Conservation (phyloP, 2,888 invertebrate species). For the Unio delphinus region DNA sequence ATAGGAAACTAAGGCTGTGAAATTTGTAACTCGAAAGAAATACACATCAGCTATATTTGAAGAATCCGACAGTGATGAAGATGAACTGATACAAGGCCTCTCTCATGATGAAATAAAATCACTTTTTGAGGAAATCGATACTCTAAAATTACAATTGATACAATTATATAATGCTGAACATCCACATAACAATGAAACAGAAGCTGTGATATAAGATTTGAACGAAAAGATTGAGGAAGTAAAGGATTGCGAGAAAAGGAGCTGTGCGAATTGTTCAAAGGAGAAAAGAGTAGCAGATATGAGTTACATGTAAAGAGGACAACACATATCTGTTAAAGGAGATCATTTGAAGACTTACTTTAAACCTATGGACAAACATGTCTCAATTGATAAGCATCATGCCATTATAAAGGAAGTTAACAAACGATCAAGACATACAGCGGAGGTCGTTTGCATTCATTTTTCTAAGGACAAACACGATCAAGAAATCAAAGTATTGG, state of each 20-base stretch:
- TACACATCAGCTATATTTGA: too few species aligned
- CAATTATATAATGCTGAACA: too few species aligned
- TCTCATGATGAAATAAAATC: too few species aligned
- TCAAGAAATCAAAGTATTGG: background rate
- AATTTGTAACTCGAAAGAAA: too few species aligned
- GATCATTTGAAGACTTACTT: conserved; percentile 2
- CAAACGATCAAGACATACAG: background rate
- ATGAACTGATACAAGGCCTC: too few species aligned
- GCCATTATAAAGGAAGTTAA: conserved; percentile 13
- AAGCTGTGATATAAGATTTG: background rate
- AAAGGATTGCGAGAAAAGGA: background rate
- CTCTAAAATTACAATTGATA: too few species aligned
- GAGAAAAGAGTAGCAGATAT: conserved; percentile 5
- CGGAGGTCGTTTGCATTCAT: conserved; percentile 9
- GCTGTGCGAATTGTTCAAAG: conserved; percentile 12
- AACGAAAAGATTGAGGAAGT: background rate
- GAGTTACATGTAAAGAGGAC: conserved; percentile 5
- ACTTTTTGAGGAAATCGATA: too few species aligned
- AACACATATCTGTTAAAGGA: conserved; percentile 11
- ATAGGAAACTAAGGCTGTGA: too few species aligned
- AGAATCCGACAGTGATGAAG: too few species aligned
- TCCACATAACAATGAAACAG: background rate
- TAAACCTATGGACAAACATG: background rate
- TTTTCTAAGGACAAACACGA: background rate
- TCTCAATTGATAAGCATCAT: conserved; percentile 9